Conservation (phyloP, 2,888 invertebrate species). For the Drosophila setosimentum region DNA sequence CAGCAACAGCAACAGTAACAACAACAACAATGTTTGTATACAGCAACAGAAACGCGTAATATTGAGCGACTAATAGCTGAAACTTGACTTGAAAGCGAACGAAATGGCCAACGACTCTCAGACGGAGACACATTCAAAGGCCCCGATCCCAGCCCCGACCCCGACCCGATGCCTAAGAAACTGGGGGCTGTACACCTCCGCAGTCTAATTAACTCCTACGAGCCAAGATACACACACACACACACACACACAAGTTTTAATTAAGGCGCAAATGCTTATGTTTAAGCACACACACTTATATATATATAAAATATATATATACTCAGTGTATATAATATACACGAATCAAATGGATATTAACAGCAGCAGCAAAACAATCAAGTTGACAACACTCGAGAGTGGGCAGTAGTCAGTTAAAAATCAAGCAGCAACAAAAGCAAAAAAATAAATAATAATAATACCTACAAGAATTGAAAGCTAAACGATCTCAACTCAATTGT, state of each 20-base stretch:
- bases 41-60: conserved; percentile 71
- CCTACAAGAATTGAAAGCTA: neutral
- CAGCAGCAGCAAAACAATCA: conserved; percentile 59
- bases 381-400: conserved; percentile 38
- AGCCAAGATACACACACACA: conserved; percentile 32
- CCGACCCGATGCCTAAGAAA: conserved; percentile 20
- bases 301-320: conserved; percentile 8
- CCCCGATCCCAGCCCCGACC: neutral
- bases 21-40: conserved; percentile 47
- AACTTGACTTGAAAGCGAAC: conserved; percentile 80
- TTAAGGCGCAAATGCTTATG: conserved; percentile 62
- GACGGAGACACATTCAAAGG: conserved; percentile 21
- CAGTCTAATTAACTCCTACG: conserved; percentile 80
- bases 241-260: conserved; percentile 54
- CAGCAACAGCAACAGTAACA: conserved; percentile 42
- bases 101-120: conserved; percentile 44
- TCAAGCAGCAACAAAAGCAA: neutral
- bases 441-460: neutral
- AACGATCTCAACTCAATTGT: neutral
- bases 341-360: conserved; percentile 61
- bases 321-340: conserved; percentile 21
- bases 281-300: conserved; percentile 13
- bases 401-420: conserved; percentile 30
- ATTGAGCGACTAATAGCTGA: conserved; percentile 76
- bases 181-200: conserved; percentile 64